phyloP scores from a whole-genome alignment of 2,113 vertebrate species.

The Platysteira castanea region DNA sequence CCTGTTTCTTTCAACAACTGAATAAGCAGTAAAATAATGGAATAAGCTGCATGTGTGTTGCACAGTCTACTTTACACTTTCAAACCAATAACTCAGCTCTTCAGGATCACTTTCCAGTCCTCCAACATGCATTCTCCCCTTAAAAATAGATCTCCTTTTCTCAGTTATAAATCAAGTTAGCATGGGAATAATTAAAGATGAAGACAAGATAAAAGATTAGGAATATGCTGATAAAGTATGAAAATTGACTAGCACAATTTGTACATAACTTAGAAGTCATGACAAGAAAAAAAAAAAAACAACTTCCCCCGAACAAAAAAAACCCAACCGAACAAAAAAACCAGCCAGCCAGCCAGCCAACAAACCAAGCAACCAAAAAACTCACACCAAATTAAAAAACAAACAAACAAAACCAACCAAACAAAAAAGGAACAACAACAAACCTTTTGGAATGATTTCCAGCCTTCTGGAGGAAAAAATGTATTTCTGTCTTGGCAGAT shows the following conservation, averaged over 20 bases:
- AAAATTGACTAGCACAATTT: not conserved
- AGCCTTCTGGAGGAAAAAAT: not conserved
- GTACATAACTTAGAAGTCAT: not conserved
- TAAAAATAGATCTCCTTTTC: not conserved
- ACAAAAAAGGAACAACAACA: not conserved
- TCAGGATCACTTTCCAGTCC: not conserved
- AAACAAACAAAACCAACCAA: not conserved
- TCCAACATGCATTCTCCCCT: not conserved
- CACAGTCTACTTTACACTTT: not conserved
- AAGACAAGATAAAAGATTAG: not conserved
- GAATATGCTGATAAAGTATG: not conserved
- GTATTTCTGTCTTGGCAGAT: not conserved
- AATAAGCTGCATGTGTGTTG: not conserved
- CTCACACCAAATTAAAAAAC: not conserved
- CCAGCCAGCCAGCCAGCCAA: not conserved
- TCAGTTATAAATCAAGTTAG: not conserved
- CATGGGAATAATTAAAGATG: not conserved
- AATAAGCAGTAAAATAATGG: conserved; percentile 8
- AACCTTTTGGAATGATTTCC: not conserved
- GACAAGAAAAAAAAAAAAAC: not conserved
- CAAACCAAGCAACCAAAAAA: not conserved
- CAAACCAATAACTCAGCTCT: not conserved
- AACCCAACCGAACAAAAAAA: not conserved
- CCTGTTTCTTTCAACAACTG: not conserved
- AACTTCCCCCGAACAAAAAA: not conserved